Conservation (phyloP, 2,797 vertebrate species). For the Onychomys leucogaster region DNA sequence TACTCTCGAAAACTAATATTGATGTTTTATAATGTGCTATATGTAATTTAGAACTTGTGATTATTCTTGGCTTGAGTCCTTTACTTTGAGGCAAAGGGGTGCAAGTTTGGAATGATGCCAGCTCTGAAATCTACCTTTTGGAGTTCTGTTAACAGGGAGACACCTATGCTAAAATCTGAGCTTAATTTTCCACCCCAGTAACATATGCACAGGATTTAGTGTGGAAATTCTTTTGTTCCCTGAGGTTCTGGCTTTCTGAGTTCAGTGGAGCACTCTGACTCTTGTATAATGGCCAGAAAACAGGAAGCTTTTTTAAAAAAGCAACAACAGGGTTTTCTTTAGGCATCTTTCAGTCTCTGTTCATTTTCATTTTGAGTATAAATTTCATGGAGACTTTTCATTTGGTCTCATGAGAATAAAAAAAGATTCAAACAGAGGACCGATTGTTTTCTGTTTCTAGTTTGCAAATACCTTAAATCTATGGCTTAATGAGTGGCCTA, state of each 20-base stretch:
- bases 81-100: background rate
- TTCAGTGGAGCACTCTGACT: background rate
- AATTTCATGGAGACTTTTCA: background rate
- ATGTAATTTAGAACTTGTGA: conserved; percentile 33
- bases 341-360: background rate
- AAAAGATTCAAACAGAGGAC: background rate
- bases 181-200: conserved; percentile 8
- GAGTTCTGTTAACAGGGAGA: background rate
- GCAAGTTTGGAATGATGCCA: background rate
- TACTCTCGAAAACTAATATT: conserved; percentile 80
- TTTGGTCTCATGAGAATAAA: conserved; percentile 7
- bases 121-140: background rate
- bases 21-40: conserved; percentile 41
- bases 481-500: background rate
- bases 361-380: conserved; percentile 14
- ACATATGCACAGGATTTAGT: conserved; percentile 4
- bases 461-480: conserved; percentile 12
- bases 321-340: background rate
- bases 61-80: conserved; percentile 32
- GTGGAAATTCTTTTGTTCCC: background rate
- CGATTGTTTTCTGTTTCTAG: conserved; percentile 23
- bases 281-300: conserved; percentile 4
- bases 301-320: background rate
- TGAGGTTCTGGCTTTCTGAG: background rate
- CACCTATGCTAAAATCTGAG: background rate